These are phyloP conservation scores for Guaruba guarouba DNA, from an alignment of 2,113 vertebrate genomes.

Conservation along the genomic window DNA sequence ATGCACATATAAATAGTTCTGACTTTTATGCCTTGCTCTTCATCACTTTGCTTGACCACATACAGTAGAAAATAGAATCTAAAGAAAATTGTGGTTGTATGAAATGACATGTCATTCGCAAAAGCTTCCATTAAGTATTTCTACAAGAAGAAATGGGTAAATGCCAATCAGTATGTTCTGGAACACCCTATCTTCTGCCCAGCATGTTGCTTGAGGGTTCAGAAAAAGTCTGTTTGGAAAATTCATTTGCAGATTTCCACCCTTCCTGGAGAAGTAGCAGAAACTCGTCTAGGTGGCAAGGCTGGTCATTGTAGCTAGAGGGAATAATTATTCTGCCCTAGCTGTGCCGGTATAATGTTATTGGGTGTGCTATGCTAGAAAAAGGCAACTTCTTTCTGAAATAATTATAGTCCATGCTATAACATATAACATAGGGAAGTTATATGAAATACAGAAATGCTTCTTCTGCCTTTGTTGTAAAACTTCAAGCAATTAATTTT, in stretches of 20 bases:
- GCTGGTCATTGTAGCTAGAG: background rate
- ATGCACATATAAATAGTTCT: background rate
- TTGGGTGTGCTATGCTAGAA: background rate
- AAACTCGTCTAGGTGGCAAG: background rate
- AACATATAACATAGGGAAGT: background rate
- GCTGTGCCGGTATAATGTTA: background rate
- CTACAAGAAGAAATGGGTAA: background rate
- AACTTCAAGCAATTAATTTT: conserved; percentile 8
- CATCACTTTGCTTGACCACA: background rate
- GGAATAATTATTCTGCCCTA: background rate
- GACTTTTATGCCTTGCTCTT: background rate
- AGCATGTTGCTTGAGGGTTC: background rate
- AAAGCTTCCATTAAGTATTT: background rate
- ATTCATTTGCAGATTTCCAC: background rate
- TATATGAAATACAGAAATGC: background rate
- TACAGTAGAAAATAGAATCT: background rate
- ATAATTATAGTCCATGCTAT: background rate
- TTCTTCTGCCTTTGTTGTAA: background rate
- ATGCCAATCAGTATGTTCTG: background rate
- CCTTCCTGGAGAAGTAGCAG: background rate
- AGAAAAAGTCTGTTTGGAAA: background rate
- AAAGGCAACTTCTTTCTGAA: background rate
- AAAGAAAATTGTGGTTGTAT: background rate
- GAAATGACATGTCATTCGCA: background rate
- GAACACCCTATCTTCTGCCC: background rate